Evolutionary conservation across 2,797 vertebrate species (phyloP).

Genomic region (Cheirogaleus major): DNA sequence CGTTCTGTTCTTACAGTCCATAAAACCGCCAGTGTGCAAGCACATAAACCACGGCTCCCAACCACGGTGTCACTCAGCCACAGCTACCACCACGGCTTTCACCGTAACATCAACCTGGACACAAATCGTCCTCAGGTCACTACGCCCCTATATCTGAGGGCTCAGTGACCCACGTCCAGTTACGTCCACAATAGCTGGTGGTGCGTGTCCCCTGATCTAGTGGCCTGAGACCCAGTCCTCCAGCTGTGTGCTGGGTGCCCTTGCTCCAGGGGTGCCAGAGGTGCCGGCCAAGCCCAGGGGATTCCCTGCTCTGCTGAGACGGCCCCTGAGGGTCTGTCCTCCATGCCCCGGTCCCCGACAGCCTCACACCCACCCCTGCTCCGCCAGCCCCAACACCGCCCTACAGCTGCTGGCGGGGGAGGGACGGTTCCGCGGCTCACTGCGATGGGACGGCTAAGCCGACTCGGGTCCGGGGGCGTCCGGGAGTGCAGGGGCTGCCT

Average conservation of each 20-base stretch:
- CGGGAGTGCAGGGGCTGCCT: not conserved
- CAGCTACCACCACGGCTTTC: slow-evolving; percentile 69
- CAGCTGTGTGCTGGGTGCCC: fast-evolving
- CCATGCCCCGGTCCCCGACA: too few relatives aligned
- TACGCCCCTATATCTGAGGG: slow-evolving; percentile 73
- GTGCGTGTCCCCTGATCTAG: slow-evolving; percentile 38
- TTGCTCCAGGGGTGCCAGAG: not conserved
- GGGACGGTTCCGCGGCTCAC: not conserved
- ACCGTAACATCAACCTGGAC: slow-evolving; percentile 50
- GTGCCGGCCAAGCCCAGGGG: not conserved
- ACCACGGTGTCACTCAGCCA: slow-evolving; percentile 51
- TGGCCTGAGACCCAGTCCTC: not conserved
- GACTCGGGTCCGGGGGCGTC: not conserved
- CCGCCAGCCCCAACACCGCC: not conserved
- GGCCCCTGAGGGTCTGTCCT: not conserved
- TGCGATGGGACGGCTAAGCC: fast-evolving
- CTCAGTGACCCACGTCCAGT: slow-evolving; percentile 81
- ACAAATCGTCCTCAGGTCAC: slow-evolving; percentile 78
- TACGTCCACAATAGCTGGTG: slow-evolving; percentile 57
- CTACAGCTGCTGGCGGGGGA: too few relatives aligned
- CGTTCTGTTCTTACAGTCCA: not conserved
- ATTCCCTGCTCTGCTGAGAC: not conserved
- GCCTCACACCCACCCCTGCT: fast-evolving
- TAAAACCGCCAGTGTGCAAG: slow-evolving; percentile 69
- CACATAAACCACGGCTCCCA: slow-evolving; percentile 31